phyloP scores from a whole-genome alignment of 2,113 vertebrate species.

The Camelus dromedarius region DNA sequence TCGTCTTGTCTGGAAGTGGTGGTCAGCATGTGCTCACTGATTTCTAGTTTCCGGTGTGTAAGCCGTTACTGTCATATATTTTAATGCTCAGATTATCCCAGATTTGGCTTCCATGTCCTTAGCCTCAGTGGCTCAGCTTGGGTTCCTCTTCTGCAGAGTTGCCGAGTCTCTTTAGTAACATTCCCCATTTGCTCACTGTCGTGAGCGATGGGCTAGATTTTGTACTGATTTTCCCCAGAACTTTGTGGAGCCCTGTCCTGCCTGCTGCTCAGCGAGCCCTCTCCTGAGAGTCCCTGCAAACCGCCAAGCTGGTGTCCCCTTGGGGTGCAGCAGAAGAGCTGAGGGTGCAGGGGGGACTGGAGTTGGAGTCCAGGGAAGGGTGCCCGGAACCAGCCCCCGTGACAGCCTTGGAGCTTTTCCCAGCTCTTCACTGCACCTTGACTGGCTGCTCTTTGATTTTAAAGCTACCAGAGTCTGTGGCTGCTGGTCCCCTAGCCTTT shows the following conservation, averaged over 20 bases:
- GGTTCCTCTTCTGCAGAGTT: not conserved
- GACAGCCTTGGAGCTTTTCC: not conserved
- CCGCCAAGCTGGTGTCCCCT: not conserved
- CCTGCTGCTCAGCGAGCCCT: not conserved
- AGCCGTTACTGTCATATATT: too few species aligned
- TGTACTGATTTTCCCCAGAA: too few species aligned
- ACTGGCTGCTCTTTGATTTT: not conserved
- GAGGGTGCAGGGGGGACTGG: not conserved
- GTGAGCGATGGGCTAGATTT: not conserved
- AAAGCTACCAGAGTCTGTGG: not conserved
- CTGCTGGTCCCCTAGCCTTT: not conserved
- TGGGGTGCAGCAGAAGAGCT: not conserved
- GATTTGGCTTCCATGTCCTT: not conserved
- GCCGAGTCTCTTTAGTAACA: accelerated
- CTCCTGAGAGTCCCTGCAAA: not conserved
- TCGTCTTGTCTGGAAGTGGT: too few species aligned
- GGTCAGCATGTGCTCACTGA: accelerated
- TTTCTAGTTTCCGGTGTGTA: not conserved
- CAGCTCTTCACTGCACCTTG: not conserved
- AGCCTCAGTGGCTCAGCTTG: not conserved
- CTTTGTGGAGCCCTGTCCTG: not conserved
- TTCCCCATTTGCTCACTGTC: not conserved
- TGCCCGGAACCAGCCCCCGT: not conserved
- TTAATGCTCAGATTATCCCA: too few species aligned
- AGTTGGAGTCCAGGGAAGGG: not conserved